Percentiles rank a stretch among this genome's conserved stretches.
Evolutionary conservation across 2,797 vertebrate species (phyloP).

Genomic region (Cyclura pinguis): DNA sequence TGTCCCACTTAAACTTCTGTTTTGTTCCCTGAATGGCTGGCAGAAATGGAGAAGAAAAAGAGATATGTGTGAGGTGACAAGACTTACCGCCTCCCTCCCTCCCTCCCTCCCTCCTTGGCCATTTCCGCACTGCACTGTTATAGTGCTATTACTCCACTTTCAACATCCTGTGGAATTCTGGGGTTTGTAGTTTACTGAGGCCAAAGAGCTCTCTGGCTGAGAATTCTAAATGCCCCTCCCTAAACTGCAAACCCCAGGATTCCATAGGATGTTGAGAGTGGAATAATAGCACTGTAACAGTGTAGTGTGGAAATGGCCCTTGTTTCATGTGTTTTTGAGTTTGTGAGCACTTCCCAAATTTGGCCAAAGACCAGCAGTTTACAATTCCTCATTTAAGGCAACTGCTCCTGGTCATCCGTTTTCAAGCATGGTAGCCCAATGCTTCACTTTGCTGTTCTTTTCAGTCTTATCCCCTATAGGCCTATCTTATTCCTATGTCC

Average conservation of each 20-base stretch:
- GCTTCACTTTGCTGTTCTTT: background rate
- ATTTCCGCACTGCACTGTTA: too few relatives aligned
- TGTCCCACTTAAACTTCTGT: background rate
- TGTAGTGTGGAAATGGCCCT: too few relatives aligned
- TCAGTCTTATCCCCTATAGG: background rate
- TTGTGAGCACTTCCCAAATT: too few relatives aligned
- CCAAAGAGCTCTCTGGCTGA: too few relatives aligned
- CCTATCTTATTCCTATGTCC: background rate
- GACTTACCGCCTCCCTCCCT: background rate
- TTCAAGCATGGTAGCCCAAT: background rate
- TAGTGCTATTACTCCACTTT: too few relatives aligned
- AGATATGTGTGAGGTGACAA: background rate
- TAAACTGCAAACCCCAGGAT: too few relatives aligned
- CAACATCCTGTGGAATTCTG: too few relatives aligned
- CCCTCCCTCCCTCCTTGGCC: background rate
- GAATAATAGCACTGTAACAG: too few relatives aligned
- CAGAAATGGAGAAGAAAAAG: background rate
- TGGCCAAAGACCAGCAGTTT: background rate
- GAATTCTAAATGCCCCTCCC: too few relatives aligned
- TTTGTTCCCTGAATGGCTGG: background rate
- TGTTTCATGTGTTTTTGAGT: background rate
- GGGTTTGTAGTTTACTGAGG: too few relatives aligned
- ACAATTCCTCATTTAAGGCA: background rate
- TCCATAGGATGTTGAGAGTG: too few relatives aligned
- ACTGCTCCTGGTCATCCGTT: background rate